Base-by-base conservation (phyloP, 2,113 vertebrate species). In the Polypterus bichir region DNA sequence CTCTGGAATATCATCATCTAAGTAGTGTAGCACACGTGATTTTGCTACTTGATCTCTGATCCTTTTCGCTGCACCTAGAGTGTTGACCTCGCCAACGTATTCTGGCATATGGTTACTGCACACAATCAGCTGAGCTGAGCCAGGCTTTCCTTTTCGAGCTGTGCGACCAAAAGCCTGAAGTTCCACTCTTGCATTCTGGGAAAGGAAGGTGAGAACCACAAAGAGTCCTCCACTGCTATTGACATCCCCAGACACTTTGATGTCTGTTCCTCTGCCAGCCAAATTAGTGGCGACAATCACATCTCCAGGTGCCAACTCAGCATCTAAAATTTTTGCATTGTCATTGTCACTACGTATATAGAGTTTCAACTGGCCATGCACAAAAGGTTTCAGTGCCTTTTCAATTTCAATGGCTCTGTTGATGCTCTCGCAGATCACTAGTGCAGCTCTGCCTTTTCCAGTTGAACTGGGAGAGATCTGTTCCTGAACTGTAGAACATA, bases 381-480 rank as follows among this genome's bases (percentile, higher is more conserved):
- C 46, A 54, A n/a, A 47, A 9, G 6, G 46, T 44, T 57, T 7
- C n/a, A 72, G 63, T 46, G 67, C 52, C 44, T 10, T 5, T 4
- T 73, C 49, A 5, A 71, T 54, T 51, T 67, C 67, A 53, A 67
- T 47, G 27, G 71, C 71, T 9, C 69, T 73, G 46, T 72, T 72
- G 48, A 74, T 60, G 59, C 71, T 70, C 47, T 71, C 70, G 60
- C 70, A 73, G 44, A 72, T 52, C 0, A 74, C 57, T 44, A 74
- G 44, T 4, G 62, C 63, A 44, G 65, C 65, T 59, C 69, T 69
- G 9, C 69, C 67, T 51, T 60, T 54, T 0, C 58, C 47, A 52
- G 64, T 56, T 48, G 27, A 62, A 47, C 54, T 62, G 27, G 53
- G n/a, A 58, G 9, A 46, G 48, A 61, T 44, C 65, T 68, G 61